A percentile compares a stretch with the other conserved stretches of the same genome.
phyloP scores from a whole-genome alignment of 2,797 vertebrate species.

The Emydoidea blandingii region DNA sequence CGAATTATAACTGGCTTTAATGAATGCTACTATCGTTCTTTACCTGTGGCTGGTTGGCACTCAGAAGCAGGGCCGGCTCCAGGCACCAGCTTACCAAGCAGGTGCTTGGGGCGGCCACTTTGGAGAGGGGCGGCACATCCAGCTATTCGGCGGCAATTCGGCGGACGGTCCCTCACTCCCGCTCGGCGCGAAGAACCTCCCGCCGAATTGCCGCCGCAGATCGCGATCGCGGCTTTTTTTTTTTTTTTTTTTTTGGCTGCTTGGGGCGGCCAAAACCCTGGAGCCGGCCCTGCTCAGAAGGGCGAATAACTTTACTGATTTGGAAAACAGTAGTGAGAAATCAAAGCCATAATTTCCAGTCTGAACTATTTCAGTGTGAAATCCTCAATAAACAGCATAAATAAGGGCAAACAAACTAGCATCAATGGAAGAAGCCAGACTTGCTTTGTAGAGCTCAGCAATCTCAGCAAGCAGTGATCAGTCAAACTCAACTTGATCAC shows the following conservation, averaged over 20 bases:
- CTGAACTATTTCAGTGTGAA: constrained; percentile 27
- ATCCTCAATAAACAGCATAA: not conserved
- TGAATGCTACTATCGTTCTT: constrained; percentile 26
- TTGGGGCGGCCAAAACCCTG: too few species aligned
- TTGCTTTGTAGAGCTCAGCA: not conserved
- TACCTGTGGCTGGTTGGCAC: constrained; percentile 57
- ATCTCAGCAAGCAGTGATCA: fast-evolving
- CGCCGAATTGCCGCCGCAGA: too few species aligned
- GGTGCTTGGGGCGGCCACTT: too few species aligned
- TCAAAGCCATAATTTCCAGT: constrained; percentile 46
- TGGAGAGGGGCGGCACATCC: too few species aligned
- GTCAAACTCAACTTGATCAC: not conserved
- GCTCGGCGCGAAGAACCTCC: too few species aligned
- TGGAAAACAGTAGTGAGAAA: constrained; percentile 24
- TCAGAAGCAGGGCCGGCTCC: too few species aligned
- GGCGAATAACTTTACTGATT: constrained; percentile 41
- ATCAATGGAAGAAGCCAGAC: not conserved
- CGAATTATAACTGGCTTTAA: constrained; percentile 66
- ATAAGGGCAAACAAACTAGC: not conserved
- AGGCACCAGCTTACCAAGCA: too few species aligned
- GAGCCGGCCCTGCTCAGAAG: too few species aligned
- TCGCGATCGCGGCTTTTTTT: too few species aligned
- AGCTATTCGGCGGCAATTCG: too few species aligned
- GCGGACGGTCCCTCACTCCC: too few species aligned
- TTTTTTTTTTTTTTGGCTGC: too few species aligned